phyloP scores from a whole-genome alignment of 2,888 invertebrate genomes.

The Drosophila hawaiiensis region DNA sequence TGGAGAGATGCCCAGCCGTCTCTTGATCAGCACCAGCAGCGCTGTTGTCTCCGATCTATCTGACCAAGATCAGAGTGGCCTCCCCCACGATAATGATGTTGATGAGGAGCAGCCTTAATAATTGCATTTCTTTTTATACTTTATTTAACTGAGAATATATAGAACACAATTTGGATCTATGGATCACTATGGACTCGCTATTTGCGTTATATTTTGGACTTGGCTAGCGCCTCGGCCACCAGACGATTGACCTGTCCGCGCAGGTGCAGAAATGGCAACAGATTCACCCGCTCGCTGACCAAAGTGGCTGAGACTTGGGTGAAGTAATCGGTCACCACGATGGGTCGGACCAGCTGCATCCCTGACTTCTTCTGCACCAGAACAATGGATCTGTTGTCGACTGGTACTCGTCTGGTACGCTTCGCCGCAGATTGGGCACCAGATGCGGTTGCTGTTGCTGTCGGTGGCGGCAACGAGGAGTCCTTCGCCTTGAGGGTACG shows the following conservation, averaged over 20 bases:
- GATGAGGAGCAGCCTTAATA: neutral
- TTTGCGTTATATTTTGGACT: neutral
- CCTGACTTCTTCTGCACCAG: neutral
- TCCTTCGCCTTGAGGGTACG: neutral
- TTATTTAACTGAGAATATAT: neutral
- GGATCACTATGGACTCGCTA: neutral
- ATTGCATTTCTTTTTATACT: neutral
- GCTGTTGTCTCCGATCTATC: constrained; percentile 58
- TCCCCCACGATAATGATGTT: neutral
- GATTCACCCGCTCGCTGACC: constrained; percentile 32
- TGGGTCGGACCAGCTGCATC: constrained; percentile 27
- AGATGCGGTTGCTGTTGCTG: neutral
- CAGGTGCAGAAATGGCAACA: constrained; percentile 20
- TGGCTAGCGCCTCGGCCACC: constrained; percentile 22
- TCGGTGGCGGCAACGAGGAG: neutral
- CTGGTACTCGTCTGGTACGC: neutral
- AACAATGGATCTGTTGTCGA: neutral
- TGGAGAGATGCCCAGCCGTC: constrained; percentile 60
- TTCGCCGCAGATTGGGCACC: constrained; percentile 4
- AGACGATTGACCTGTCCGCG: constrained; percentile 37
- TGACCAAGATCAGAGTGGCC: neutral
- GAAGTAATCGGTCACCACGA: constrained; percentile 49
- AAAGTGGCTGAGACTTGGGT: constrained; percentile 35
- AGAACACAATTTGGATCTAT: neutral
- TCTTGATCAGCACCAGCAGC: constrained; percentile 69